Evolutionary conservation across 2,888 invertebrate genomes (phyloP).

Genomic region (Apomyelois bistriatella): DNA sequence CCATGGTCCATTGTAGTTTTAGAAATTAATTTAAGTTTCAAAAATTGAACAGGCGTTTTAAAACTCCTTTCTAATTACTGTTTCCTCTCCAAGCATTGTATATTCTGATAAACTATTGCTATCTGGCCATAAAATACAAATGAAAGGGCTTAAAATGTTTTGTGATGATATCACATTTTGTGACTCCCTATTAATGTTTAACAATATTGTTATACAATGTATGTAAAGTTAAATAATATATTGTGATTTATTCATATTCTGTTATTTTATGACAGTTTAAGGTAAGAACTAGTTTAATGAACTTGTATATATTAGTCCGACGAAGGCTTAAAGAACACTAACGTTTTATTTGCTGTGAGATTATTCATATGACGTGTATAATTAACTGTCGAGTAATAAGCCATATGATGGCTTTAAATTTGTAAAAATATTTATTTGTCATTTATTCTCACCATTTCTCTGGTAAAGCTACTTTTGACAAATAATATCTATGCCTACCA

Average conservation of each 20-base stretch:
- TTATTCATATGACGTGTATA: constrained; percentile 14
- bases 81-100: constrained; percentile 6
- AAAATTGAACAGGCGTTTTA: constrained; percentile 9
- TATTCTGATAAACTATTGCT: constrained; percentile 18
- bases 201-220: constrained; percentile 21
- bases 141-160: constrained; percentile 25
- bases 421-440: not conserved
- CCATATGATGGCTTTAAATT: constrained; percentile 5
- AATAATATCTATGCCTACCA: no score
- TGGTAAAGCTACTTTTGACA: no score
- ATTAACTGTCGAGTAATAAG: constrained; percentile 1
- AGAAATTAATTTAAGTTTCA: constrained; percentile 10
- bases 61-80: not conserved
- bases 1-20: constrained; percentile 29
- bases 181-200: constrained; percentile 24
- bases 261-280: constrained; percentile 37
- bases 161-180: constrained; percentile 25
- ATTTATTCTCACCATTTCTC: no score
- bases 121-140: constrained; percentile 18
- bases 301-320: constrained; percentile 25
- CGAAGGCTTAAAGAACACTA: constrained; percentile 24
- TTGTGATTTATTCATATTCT: constrained; percentile 40
- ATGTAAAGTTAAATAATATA: constrained; percentile 20
- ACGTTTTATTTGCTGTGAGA: constrained; percentile 39
- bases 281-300: constrained; percentile 24